Conservation (phyloP, 2,113 vertebrate genomes). For the Sceloporus undulatus region DNA sequence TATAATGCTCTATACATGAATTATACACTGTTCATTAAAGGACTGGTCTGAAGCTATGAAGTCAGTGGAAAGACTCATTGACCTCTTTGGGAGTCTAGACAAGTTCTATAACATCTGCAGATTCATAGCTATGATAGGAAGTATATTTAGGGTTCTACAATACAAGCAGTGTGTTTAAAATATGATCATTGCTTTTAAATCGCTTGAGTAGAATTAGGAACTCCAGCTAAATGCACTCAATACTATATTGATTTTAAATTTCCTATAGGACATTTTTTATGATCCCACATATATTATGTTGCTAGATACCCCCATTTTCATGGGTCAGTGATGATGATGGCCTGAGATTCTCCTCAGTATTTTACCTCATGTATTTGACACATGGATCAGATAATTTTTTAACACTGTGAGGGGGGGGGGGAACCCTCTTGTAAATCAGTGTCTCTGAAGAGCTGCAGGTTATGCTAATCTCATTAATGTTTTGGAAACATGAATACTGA, state of each 20-base stretch:
- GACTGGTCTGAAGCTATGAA: constrained; percentile 29
- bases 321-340: constrained; percentile 4
- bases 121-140: constrained; percentile 14
- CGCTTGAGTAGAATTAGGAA: neutral
- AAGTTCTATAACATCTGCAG: constrained; percentile 27
- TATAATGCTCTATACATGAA: constrained; percentile 14
- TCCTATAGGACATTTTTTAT: constrained; percentile 50
- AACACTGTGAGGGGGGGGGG: too few relatives aligned
- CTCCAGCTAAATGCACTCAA: constrained; percentile 26
- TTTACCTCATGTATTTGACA: too few relatives aligned
- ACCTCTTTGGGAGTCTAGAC: constrained; percentile 24
- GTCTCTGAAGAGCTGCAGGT: too few relatives aligned
- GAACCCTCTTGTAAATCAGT: too few relatives aligned
- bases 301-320: constrained; percentile 35
- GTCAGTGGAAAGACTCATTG: constrained; percentile 33
- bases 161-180: constrained; percentile 23
- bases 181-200: constrained; percentile 34
- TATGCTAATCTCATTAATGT: too few relatives aligned
- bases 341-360: constrained; percentile 9
- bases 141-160: constrained; percentile 14
- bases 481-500: too few relatives aligned
- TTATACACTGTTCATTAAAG: constrained; percentile 12
- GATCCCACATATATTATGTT: constrained; percentile 32
- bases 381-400: too few relatives aligned
- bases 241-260: constrained; percentile 57